Evolutionary conservation across 2,888 invertebrate species (phyloP), one percentile per base, ranked within the genome.

Genomic region (Lochmaea capreae): DNA sequence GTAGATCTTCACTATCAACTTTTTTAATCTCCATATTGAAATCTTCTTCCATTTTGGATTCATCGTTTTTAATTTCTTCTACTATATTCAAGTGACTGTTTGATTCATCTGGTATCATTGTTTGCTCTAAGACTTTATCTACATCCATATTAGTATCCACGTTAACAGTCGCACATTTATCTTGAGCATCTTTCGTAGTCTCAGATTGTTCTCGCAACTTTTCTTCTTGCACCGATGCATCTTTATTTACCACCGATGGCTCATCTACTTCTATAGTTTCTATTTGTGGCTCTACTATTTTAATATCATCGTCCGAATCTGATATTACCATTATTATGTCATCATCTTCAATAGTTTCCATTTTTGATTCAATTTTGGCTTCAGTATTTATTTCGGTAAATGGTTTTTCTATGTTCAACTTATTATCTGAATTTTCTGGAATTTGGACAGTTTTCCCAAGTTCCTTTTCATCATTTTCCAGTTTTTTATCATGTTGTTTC

Each of bases 251-350:
- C 43, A 52, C 69, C 12, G 66, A 58, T 42, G 73, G 65, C 46
- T 67, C 65, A 18, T 78, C 74, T 68, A 62, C 58, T 42, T 57
- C 10, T 22, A 16, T 39, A 16, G 2, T 14, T 14, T 67, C 70
- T 12, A 5, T 65, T 26, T 12, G 4, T 12, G 33, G 10, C 43
- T 72, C 65, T 49, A 42, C 14, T 49, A 70, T n/a, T 63, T 75
- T 76, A 72, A 57, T 68, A 71, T 81, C 82, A 65, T 81, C 82
- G 70, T 84, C 84, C 14, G 83, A 82, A 78, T 82, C 81, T 10
- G 79, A 81, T 57, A 82, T 79, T 76, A 63, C 43, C 62, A 83
- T 78, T 67, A 80, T 79, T 62, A 79, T 80, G 76, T 80, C 82
- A 46, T 75, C 77, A 14, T 54, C 61, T 52, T 78, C 76, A 54